These are phyloP conservation scores for Pseudonaja textilis DNA, from an alignment of 2,113 vertebrate species.

Conservation along the genomic window DNA sequence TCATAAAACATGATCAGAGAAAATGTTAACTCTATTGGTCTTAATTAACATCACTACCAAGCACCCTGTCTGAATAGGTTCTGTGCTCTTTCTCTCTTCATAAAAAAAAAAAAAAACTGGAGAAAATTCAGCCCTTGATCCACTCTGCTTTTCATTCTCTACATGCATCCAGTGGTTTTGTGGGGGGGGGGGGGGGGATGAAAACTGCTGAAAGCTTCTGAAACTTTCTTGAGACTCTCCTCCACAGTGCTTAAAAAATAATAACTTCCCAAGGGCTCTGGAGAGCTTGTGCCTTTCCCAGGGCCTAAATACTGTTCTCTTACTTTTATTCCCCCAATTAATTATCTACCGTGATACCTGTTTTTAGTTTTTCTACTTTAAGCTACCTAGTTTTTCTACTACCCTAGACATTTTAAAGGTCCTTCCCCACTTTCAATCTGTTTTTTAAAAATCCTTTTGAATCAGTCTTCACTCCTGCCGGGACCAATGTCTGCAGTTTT, in stretches of 20 bases:
- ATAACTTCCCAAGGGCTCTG: background rate
- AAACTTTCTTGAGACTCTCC: background rate
- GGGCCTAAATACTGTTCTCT: background rate
- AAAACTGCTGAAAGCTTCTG: background rate
- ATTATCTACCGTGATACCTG: background rate
- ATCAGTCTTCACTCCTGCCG: background rate
- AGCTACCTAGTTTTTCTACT: background rate
- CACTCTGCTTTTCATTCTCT: background rate
- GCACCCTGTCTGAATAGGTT: background rate
- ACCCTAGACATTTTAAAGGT: background rate
- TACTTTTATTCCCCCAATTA: background rate
- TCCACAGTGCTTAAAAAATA: background rate
- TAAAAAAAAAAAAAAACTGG: background rate
- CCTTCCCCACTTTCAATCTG: background rate
- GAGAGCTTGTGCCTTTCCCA: background rate
- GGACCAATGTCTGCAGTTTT: background rate
- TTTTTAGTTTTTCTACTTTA: background rate
- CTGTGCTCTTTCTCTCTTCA: background rate
- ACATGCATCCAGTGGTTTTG: background rate
- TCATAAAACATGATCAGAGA: background rate
- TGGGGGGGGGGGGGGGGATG: background rate
- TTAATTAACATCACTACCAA: background rate
- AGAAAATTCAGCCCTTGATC: background rate
- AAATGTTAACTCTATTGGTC: background rate
- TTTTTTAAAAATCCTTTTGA: background rate